These are phyloP conservation scores for Enoplolaimus lenunculus DNA, from an alignment of 2,888 invertebrate species.

Conservation along the genomic window DNA sequence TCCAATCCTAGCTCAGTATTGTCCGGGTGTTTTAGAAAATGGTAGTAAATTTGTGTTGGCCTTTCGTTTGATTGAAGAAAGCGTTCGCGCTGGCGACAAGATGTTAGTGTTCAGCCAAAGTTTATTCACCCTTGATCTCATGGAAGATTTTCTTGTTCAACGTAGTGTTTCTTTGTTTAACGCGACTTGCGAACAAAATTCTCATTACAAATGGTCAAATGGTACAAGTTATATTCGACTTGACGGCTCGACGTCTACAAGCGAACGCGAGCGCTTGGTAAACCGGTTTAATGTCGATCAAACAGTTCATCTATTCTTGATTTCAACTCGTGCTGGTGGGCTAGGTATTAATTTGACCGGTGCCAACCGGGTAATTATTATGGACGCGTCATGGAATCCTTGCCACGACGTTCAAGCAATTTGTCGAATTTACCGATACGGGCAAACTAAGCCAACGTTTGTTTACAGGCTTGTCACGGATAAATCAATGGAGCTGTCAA, in stretches of 20 bases:
- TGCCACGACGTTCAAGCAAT: constrained; percentile 70
- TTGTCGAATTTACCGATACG: constrained; percentile 68
- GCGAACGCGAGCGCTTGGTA: constrained; percentile 85
- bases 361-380: constrained; percentile 88
- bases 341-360: constrained; percentile 86
- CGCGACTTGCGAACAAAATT: constrained; percentile 25
- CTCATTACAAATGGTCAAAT: not conserved
- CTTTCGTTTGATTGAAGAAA: constrained; percentile 75
- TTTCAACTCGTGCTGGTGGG: constrained; percentile 57
- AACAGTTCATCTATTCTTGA: constrained; percentile 66
- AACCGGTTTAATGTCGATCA: constrained; percentile 84
- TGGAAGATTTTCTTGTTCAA: constrained; percentile 76
- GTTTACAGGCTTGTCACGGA: constrained; percentile 93
- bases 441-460: constrained; percentile 81
- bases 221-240: constrained; percentile 50
- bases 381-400: constrained; percentile 98
- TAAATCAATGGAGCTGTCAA: constrained; percentile 88
- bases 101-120: constrained; percentile 88
- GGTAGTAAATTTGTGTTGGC: constrained; percentile 88
- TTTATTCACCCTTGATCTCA: constrained; percentile 77
- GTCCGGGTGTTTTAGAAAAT: constrained; percentile 72
- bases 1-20: constrained; percentile 50
- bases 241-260: constrained; percentile 84
- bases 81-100: constrained; percentile 70
- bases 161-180: constrained; percentile 48